phyloP scores from a whole-genome alignment of 2,113 vertebrate species.

The Oryzias curvinotus region DNA sequence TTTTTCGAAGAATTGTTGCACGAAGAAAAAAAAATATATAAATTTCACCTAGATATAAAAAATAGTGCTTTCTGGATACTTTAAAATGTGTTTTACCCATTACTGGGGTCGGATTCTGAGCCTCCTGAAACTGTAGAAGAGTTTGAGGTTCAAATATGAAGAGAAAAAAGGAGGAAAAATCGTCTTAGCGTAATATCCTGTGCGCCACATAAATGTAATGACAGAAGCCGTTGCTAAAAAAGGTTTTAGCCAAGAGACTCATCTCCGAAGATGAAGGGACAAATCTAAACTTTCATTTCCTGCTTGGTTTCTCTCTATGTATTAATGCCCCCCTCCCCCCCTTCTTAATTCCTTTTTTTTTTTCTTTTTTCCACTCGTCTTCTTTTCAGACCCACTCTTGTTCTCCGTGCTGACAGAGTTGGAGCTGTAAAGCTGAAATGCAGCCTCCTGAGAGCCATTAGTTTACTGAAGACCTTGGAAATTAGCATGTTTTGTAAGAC shows the following conservation, averaged over 20 bases:
- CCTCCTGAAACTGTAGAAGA: no score
- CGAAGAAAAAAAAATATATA: no score
- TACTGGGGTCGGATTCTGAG: no score
- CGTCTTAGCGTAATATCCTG: conserved; percentile 6
- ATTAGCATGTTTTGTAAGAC: conserved; percentile 51
- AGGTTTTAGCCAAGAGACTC: conserved; percentile 32
- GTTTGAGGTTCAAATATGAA: conserved; percentile 1
- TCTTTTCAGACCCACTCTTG: conserved; percentile 13
- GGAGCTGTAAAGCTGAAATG: conserved; percentile 43
- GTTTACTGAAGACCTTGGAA: conserved; percentile 58
- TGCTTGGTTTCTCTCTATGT: conserved; percentile 47
- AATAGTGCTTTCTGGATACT: no score
- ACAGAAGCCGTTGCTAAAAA: conserved; percentile 27
- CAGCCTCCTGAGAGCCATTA: conserved; percentile 52
- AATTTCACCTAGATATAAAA: no score
- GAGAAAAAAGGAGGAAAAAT: conserved; percentile 4
- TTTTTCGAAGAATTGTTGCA: no score
- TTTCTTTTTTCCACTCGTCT: conserved; percentile 7
- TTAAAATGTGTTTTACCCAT: no score
- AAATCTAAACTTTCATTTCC: conserved; percentile 56
- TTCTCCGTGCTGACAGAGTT: conserved; percentile 42
- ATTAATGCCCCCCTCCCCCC: conserved; percentile 40
- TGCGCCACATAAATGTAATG: conserved; percentile 24
- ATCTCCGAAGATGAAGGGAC: conserved; percentile 30
- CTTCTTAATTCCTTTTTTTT: conserved; percentile 20